Conservation (phyloP, 2,888 invertebrate genomes). For the Aphidoletes aphidimyza region DNA sequence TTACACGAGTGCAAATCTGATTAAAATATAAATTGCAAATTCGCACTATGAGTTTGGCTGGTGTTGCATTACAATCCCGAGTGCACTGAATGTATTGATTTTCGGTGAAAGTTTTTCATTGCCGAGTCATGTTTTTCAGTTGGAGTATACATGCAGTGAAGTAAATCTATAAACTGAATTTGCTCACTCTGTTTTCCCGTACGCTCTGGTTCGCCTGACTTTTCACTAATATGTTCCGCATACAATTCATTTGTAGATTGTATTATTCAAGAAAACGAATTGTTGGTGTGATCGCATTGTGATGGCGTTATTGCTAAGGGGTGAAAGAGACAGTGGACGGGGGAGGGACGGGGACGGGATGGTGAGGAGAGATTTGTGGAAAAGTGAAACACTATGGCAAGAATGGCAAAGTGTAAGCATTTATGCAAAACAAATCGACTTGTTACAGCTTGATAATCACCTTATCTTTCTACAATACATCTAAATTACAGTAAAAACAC, state of each 20-base stretch:
- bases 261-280: not conserved
- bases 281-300: too few species aligned
- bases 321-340: not conserved
- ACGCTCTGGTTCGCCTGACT: not conserved
- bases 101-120: constrained; percentile 1
- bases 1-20: constrained; percentile 17
- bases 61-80: constrained; percentile 33
- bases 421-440: constrained; percentile 51
- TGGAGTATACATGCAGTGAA: too few species aligned
- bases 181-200: too few species aligned
- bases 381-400: not conserved
- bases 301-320: too few species aligned
- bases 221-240: constrained; percentile 13
- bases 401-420: constrained; percentile 35
- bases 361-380: not conserved
- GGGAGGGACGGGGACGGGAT: not conserved
- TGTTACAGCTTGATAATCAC: constrained; percentile 46
- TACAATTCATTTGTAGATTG: constrained; percentile 37
- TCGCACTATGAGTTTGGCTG: constrained; percentile 31
- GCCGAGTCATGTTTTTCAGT: too few species aligned
- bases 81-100: constrained; percentile 45
- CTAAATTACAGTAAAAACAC: constrained; percentile 44
- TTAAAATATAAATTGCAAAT: constrained; percentile 49
- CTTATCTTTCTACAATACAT: constrained; percentile 39
- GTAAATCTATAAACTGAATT: too few species aligned